These are phyloP conservation scores for Drosophila repletoides DNA, from an alignment of 1,140 invertebrate genomes.

Conservation along the genomic window DNA sequence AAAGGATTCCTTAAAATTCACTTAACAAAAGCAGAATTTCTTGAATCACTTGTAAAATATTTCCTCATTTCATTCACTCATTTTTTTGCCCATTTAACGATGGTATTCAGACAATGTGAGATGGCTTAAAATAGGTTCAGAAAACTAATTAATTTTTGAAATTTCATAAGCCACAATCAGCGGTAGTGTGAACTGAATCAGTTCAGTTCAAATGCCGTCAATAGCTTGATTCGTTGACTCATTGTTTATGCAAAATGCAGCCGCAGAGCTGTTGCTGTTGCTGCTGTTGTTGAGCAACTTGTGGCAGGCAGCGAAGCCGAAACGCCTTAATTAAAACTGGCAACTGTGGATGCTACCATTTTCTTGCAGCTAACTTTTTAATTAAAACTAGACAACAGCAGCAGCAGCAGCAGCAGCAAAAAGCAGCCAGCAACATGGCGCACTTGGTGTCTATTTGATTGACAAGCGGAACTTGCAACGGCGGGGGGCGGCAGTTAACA, in stretches of 20 bases:
- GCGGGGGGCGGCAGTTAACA: no score
- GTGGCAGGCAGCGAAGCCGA: conserved; percentile 7
- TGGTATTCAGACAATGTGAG: no score
- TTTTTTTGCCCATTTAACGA: no score
- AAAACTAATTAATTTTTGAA: no score
- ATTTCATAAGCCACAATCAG: no score
- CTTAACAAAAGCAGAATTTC: no score
- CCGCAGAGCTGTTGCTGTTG: not conserved
- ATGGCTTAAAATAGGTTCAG: no score
- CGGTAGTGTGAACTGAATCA: conserved; percentile 25
- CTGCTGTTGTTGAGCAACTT: not conserved
- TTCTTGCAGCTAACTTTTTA: conserved; percentile 41
- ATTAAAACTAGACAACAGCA: conserved; percentile 36
- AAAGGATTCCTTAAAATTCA: no score
- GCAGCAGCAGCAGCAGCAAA: not conserved
- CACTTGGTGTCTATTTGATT: conserved; percentile 51
- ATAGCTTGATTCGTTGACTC: not conserved
- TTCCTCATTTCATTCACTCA: no score
- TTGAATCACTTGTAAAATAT: no score
- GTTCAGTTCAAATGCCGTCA: not conserved
- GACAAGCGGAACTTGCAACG: conserved; percentile 46
- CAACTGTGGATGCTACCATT: conserved; percentile 57
- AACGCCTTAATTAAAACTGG: conserved; percentile 54
- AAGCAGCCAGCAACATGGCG: conserved; percentile 2
- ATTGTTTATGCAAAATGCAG: conserved; percentile 34